Evolutionary conservation across 1,140 invertebrate species (phyloP), one percentile per base, ranked within the genome.

Genomic region (Drosophila subpulchrella): DNA sequence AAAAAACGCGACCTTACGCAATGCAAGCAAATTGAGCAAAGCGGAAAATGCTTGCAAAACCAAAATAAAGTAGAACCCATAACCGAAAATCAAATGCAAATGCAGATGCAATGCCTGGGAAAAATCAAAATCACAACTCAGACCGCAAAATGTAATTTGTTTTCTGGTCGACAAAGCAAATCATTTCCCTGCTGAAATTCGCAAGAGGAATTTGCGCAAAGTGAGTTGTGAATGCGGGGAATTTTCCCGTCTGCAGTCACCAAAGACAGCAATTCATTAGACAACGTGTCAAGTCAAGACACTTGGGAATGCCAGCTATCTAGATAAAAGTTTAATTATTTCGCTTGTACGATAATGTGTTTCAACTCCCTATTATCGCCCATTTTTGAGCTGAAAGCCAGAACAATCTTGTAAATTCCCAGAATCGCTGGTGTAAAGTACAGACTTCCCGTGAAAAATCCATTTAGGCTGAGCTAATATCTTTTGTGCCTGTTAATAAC

Each of bases 1-100:
- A 44, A 54, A 53, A 78, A 63, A 70, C 78, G 47, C 61, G 82
- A 82, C 82, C 81, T 78, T 77, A 71, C 67, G 75, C 68, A 81
- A 63, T 70, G 57, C 51, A 47, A 66, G 54, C 61, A 67, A 67
- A 83, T 67, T 79, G 65, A 41, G 59, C 41, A 72, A 59, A 59
- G 57, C 39, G 44, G 46, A 47, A 73, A 62, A 78, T 39, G 51
- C 47, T 53, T 38, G 60, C 61, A 53, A 32, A 53, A 59, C 20
- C 66, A 39, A 60, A 60, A 50, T 32, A 8, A 79, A 76, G 53
- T 12, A 6, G 60, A 53, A 61, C 27, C 20, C 38, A 55, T 24
- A 62, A 73, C 47, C 56, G 36, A 46, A 65, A 55, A 70, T 46
- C 59, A 53, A 72, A 44, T 41, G 10, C 34, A 53, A 54, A 65